Conservation (phyloP, 2,797 vertebrate species). For the Sphaeramia orbicularis region DNA sequence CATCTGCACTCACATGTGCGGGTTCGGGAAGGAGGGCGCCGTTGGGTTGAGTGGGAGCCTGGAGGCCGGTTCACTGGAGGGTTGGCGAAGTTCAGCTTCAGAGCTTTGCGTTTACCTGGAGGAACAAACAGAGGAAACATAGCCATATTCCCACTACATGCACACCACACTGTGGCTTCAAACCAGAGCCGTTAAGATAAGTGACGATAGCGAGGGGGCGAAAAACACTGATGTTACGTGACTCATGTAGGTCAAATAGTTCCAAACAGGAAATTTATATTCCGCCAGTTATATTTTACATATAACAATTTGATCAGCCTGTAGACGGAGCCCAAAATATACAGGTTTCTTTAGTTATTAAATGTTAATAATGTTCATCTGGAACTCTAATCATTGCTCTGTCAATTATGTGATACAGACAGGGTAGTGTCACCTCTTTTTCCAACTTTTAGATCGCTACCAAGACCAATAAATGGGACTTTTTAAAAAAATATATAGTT, state of each 20-base stretch:
- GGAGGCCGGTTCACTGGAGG: conserved; percentile 93
- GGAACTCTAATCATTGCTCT: too few species aligned
- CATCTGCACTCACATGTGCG: conserved; percentile 95
- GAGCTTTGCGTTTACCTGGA: conserved; percentile 98
- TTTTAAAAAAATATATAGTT: too few species aligned
- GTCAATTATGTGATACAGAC: too few species aligned
- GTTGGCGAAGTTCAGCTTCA: conserved; percentile 99
- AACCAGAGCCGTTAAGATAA: not conserved
- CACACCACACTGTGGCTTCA: conserved; percentile 32
- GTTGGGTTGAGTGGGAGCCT: conserved; percentile 93
- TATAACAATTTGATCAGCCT: too few species aligned
- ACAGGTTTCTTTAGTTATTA: too few species aligned
- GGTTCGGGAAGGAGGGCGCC: conserved; percentile 93
- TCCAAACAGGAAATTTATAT: not conserved
- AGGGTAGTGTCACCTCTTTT: too few species aligned
- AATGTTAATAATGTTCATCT: too few species aligned
- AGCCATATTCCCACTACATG: conserved; percentile 58
- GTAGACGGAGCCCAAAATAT: too few species aligned
- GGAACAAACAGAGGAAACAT: conserved; percentile 74
- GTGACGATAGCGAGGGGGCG: not conserved
- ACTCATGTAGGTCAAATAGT: conserved; percentile 1
- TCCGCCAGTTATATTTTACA: too few species aligned
- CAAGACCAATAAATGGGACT: too few species aligned
- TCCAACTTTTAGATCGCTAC: too few species aligned
- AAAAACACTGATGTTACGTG: not conserved